phyloP scores from a whole-genome alignment of 2,888 invertebrate genomes.

The Dynastes hyllus region DNA sequence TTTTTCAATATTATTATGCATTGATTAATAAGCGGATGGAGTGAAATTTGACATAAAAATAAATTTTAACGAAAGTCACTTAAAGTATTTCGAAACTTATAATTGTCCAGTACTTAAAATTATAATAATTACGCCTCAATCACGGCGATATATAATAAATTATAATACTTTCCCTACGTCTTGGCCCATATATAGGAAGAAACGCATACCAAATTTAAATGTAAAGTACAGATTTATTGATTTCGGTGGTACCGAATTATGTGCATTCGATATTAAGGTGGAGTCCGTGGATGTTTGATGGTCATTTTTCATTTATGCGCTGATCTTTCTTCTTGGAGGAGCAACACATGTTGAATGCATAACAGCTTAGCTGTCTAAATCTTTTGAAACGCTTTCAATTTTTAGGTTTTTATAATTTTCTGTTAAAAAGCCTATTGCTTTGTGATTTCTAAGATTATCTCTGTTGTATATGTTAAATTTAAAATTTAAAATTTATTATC shows the following conservation, averaged over 20 bases:
- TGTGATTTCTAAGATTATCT: no score
- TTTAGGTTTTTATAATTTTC: no score
- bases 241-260: neutral
- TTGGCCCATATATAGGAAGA: slow-evolving; percentile 34
- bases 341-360: no score
- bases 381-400: no score
- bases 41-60: slow-evolving; percentile 43
- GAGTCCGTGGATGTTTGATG: no score
- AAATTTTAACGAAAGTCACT: slow-evolving; percentile 39
- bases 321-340: no score
- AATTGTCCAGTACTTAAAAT: slow-evolving; percentile 42
- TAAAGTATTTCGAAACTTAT: slow-evolving; percentile 44
- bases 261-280: no score
- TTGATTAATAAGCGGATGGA: slow-evolving; percentile 34
- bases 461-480: no score
- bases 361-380: no score
- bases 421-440: no score
- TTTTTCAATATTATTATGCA: slow-evolving; percentile 19
- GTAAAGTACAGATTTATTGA: slow-evolving; percentile 16
- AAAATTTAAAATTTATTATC: no score
- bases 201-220: slow-evolving; percentile 29
- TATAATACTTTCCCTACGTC: slow-evolving; percentile 37
- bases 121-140: slow-evolving; percentile 37
- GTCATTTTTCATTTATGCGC: no score
- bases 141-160: slow-evolving; percentile 25